Base-by-base conservation (phyloP, 1,140 invertebrate species). In the Diorhabda carinulata region DNA sequence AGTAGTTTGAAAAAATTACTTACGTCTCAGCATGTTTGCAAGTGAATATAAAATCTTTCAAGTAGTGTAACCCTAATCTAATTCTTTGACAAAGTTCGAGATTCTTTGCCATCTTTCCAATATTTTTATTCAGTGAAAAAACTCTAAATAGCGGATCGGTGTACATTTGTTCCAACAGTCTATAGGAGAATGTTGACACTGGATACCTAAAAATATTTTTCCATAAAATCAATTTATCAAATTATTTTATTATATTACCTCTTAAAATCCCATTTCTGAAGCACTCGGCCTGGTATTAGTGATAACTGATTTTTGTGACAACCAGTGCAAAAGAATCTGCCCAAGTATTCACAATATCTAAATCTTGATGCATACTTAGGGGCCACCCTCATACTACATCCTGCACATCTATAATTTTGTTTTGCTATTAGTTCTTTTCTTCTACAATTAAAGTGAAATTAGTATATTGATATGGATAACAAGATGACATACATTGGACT, bases 301-400 rank as follows among this genome's bases (percentile, higher is more conserved):
- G 90, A 84, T 61, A 88, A 82, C 74, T 92, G 87, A 79, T 93
- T 91, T 6, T 86, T 89, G 81, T 96, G 94, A 79, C 94, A 96
- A 44, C 91, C 92, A 4, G 92, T 93, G 79, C 94, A 96, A 81
- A 96, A 94, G 81, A 92, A 94, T 76, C 93, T 89, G 9, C 92
- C 93, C 60, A 95, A 82, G 79, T 96, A 96, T 77, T 92, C 87
- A 80, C 94, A 96, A 77, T 93, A 94, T 5, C 92, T 85, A 80
- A 90, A 91, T 73, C 87, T 86, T 41, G 88, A 86, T 6, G 90
- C 86, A 77, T 91, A 92, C 66, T 88, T 87, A 70, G 84, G 80
- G 3, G 90, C 88, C 6, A 95, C 90, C 74, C 88, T 89, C 83
- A 91, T 91, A 0, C 94, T 92, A 84, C 94, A 96, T 7, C 94